phyloP scores from a whole-genome alignment of 2,113 vertebrate species.

The Eubucco bourcierii region DNA sequence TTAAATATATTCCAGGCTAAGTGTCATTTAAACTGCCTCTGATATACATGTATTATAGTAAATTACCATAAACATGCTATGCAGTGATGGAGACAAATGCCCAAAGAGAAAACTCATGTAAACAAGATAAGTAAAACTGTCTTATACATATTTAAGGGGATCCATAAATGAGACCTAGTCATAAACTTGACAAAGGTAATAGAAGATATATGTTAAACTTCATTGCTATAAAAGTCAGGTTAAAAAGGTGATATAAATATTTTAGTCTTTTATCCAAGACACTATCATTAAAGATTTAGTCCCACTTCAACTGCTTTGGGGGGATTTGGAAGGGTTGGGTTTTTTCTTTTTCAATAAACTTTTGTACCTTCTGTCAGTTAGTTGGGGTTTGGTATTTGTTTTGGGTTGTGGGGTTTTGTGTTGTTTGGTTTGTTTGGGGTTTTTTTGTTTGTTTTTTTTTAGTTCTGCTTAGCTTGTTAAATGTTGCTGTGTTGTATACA shows the following conservation, averaged over 20 bases:
- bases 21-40: slow-evolving; percentile 73
- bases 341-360: neutral
- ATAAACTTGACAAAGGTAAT: slow-evolving; percentile 72
- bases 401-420: too few species aligned
- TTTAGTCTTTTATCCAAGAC: slow-evolving; percentile 58
- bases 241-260: slow-evolving; percentile 71
- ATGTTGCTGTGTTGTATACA: neutral
- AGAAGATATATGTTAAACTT: slow-evolving; percentile 66
- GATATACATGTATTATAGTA: slow-evolving; percentile 71
- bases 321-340: accelerated
- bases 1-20: slow-evolving; percentile 72
- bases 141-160: slow-evolving; percentile 76
- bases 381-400: neutral
- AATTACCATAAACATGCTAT: slow-evolving; percentile 74
- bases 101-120: slow-evolving; percentile 67
- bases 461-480: neutral
- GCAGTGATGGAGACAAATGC: slow-evolving; percentile 72
- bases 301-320: neutral
- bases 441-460: neutral
- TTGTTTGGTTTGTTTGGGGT: too few species aligned
- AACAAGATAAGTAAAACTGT: slow-evolving; percentile 75
- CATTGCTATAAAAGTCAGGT: slow-evolving; percentile 66
- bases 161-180: slow-evolving; percentile 63
- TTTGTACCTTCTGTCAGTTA: neutral
- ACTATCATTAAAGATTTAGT: slow-evolving; percentile 62